Evolutionary conservation across 2,113 vertebrate genomes (phyloP).

Genomic region (Mungos mungo): DNA sequence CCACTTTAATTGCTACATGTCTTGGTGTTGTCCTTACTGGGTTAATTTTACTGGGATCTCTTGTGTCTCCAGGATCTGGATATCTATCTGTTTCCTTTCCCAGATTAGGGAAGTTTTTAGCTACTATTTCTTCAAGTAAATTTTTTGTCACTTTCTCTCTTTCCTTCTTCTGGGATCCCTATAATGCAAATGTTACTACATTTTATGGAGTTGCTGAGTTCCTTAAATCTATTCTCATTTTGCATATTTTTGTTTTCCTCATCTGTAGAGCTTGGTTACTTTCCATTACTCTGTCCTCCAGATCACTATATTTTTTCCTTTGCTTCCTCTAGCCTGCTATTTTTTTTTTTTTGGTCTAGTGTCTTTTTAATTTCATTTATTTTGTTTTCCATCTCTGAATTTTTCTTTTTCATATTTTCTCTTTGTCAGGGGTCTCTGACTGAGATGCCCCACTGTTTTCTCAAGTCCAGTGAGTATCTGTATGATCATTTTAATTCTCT

Average conservation of each 20-base stretch:
- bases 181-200: background rate
- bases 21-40: background rate
- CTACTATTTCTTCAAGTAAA: background rate
- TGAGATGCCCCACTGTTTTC: background rate
- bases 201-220: background rate
- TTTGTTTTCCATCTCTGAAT: background rate
- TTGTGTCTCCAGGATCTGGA: background rate
- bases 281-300: background rate
- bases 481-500: background rate
- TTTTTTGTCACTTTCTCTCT: background rate
- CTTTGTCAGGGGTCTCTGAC: background rate
- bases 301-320: background rate
- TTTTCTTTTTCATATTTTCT: background rate
- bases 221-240: background rate
- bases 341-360: background rate
- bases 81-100: background rate
- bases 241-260: background rate
- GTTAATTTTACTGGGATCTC: background rate
- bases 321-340: background rate
- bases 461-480: background rate
- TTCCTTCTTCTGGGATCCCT: background rate
- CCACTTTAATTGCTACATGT: background rate
- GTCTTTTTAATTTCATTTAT: background rate
- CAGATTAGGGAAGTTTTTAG: background rate
- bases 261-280: background rate